Base-by-base conservation (phyloP, 2,113 vertebrate genomes). In the Microtus oregoni region DNA sequence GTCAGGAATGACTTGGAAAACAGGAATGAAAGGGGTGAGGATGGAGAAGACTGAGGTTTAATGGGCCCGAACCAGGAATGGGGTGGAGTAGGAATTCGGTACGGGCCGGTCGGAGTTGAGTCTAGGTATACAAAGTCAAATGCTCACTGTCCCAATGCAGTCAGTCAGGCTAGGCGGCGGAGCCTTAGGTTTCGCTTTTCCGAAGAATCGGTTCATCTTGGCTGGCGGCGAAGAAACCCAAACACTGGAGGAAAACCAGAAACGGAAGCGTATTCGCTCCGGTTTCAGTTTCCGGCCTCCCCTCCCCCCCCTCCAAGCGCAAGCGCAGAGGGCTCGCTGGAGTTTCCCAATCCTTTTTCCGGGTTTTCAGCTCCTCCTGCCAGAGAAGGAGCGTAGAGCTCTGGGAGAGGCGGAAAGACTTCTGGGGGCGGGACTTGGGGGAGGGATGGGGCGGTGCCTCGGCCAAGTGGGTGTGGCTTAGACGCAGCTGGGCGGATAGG, bases 141-240 rank as follows among this genome's bases (percentile, higher is more conserved):
- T 86, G 96, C 97, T 98, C 97, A 99, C 99, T 95, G 86, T 99
- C 95, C 99, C 99, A 94, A 99, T 99, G 92, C 99, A 99, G 98
- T 99, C 99, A 0, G 99, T 98, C n/a, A 99, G 98, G 98, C 99
- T 99, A 22, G 99, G 99, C 0, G 99, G 99, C 0, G 99, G 99
- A 35, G 81, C 99, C 98, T 99, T 99, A 1, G 99, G 98, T 97
- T 99, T 99, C 26, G 99, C 98, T 90, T 97, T 98, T 7, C 99
- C 99, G 90, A 99, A 99, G 94, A 99, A 98, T 61, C 99, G 99
- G 96, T 99, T 99, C 99, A 99, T 99, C 93, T 98, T 93, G 95
- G 19, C 1, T 94, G 0, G 91, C 81, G 15, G 35, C 47, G 65
- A 79, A 92, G 77, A 94, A 38, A 96, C 82, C 95, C 52, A 95